Conservation (phyloP, 2,888 invertebrate genomes). For the Melanostoma scalare region DNA sequence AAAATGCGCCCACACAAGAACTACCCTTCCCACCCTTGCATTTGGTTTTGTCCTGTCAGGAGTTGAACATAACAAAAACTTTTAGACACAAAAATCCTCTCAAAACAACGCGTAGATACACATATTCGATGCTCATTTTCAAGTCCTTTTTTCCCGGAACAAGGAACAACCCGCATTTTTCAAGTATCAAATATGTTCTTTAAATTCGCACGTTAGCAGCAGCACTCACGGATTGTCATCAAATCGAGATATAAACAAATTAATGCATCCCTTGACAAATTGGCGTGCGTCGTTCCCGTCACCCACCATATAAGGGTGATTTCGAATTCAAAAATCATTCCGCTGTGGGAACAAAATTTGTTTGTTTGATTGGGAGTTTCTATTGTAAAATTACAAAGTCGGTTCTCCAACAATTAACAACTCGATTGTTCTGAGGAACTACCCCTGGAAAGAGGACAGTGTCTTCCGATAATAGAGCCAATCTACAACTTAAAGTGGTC, state of each 20-base stretch:
- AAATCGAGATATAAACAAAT: conserved; percentile 68
- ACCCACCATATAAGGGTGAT: conserved; percentile 61
- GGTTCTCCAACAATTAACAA: conserved; percentile 59
- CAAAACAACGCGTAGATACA: conserved; percentile 16
- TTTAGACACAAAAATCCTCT: conserved; percentile 9
- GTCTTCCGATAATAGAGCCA: conserved; percentile 36
- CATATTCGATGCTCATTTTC: conserved; percentile 60
- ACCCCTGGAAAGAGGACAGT: conserved; percentile 5
- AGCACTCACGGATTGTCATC: conserved; percentile 50
- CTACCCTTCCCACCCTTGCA: conserved; percentile 47
- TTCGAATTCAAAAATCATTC: conserved; percentile 58
- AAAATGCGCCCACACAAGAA: conserved; percentile 40
- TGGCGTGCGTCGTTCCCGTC: conserved; percentile 47
- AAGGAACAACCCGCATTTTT: conserved; percentile 43
- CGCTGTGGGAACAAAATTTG: conserved; percentile 63
- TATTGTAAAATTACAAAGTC: conserved; percentile 56
- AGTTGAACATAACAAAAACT: background rate
- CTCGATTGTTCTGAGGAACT: conserved; percentile 41
- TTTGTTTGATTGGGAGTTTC: background rate
- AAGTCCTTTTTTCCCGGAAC: conserved; percentile 31
- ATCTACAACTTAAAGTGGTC: conserved; percentile 60
- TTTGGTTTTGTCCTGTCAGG: conserved; percentile 7
- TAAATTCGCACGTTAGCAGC: conserved; percentile 46
- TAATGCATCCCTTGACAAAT: conserved; percentile 72
- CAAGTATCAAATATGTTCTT: conserved; percentile 45